Evolutionary conservation across 2,797 vertebrate genomes (phyloP), one percentile per base, ranked within the genome.

Genomic region (Strix occidentalis): DNA sequence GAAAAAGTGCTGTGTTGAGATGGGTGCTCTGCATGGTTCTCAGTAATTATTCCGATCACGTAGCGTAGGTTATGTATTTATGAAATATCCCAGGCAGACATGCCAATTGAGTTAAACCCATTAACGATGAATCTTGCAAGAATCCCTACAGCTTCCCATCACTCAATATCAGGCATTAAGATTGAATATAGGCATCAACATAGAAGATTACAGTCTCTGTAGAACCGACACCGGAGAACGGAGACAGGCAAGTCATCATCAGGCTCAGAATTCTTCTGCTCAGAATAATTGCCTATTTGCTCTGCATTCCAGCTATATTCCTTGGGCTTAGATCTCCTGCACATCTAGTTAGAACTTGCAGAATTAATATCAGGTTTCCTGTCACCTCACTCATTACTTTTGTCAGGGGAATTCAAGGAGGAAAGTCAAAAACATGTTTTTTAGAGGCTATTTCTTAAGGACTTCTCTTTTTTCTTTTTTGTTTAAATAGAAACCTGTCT

Each of bases 241-340:
- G 89, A 96, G 96, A 87, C 78, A 77, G 72, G 95, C 87, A 94
- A 94, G 94, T 95, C 75, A 95, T 92, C 84, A 96, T 66, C 68
- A 84, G 93, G 82, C 77, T 54, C 71, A 91, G 64, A 93, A 90
- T 93, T 70, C 63, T 56, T 96, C 68, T 92, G 69, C 74, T 93
- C 77, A 84, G 89, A 95, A 93, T 87, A 96, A 96, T 95, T 97
- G 95, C 85, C 94, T 94, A 71, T 95, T 97, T 97, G 48, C 68
- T 84, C 70, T 93, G 60, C 53, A 78, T 96, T 95, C 43, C 31
- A 79, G 60, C 41, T 87, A 79, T 53, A 13, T 90, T 96, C 90
- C 94, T 96, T 56, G 53, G 58, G 54, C 80, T 97, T 91, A 95
- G 76, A 91, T 96, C 57, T 94, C 78, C 71, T 92, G 75, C 70